A percentile compares a stretch with the other conserved stretches of the same genome.
phyloP scores from a whole-genome alignment of 2,888 invertebrate genomes.

The Leptinotarsa juncta region DNA sequence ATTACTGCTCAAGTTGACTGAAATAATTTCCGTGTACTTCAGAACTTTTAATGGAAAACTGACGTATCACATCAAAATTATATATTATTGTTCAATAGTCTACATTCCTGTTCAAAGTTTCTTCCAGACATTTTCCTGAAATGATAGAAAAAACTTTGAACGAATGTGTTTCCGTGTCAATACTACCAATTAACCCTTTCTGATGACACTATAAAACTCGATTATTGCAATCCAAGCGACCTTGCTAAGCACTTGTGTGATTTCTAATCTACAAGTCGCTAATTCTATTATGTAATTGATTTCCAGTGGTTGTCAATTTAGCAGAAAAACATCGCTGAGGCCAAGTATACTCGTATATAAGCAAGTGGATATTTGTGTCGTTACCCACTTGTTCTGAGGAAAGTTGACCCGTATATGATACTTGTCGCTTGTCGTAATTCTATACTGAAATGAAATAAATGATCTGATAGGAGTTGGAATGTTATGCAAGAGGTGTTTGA shows the following conservation, averaged over 20 bases:
- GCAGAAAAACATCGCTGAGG: conserved; percentile 30
- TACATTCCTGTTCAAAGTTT: no score
- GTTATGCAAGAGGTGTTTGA: conserved; percentile 14
- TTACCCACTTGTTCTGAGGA: neutral
- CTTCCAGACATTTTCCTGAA: no score
- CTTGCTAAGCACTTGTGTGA: conserved; percentile 28
- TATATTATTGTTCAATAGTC: no score
- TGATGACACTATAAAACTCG: conserved; percentile 11
- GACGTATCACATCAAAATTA: no score
- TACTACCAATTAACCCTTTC: neutral
- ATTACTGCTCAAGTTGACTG: no score
- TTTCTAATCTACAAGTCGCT: conserved; percentile 40
- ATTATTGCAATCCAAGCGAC: conserved; percentile 25
- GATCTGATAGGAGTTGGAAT: neutral
- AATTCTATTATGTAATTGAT: conserved; percentile 39
- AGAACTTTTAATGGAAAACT: no score
- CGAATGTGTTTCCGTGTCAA: no score
- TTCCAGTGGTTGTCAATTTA: conserved; percentile 27
- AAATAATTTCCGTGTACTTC: no score
- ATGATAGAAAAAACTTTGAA: no score
- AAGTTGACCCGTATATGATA: conserved; percentile 16
- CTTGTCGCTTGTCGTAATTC: conserved; percentile 8
- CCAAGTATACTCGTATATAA: conserved; percentile 3
- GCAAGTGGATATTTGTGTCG: neutral
- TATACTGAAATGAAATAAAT: conserved; percentile 9